Evolutionary conservation across 2,797 vertebrate species (phyloP).

Genomic region (Aselliscus stoliczkanus): DNA sequence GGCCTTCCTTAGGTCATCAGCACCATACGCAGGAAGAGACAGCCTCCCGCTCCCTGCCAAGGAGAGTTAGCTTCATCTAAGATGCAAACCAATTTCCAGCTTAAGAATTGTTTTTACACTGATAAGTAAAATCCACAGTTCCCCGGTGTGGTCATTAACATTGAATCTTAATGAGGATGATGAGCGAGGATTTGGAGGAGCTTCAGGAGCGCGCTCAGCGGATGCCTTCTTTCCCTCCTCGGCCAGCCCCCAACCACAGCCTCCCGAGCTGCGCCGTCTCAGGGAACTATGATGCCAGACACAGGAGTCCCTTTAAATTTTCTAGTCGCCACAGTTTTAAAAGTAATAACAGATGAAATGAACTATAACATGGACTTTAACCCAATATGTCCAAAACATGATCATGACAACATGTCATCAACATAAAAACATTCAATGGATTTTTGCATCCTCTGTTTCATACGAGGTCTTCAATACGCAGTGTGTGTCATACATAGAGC

Average conservation of each 20-base stretch:
- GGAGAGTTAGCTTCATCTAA: not conserved
- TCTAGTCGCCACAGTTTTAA: not conserved
- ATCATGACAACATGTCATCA: not conserved
- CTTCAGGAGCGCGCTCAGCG: not conserved
- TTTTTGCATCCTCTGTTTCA: not conserved
- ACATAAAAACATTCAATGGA: not conserved
- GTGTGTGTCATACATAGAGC: not conserved
- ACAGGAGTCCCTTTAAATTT: not conserved
- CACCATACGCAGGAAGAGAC: not conserved
- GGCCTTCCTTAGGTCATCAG: not conserved
- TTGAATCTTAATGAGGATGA: conserved; percentile 38
- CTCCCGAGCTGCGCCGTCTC: not conserved
- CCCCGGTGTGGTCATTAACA: conserved; percentile 42
- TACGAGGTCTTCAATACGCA: not conserved
- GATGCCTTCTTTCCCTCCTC: not conserved
- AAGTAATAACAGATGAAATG: not conserved
- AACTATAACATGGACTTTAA: not conserved
- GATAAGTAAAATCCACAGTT: conserved; percentile 43
- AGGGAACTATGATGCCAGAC: not conserved
- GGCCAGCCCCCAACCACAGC: not conserved
- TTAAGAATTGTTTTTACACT: not conserved
- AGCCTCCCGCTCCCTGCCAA: not conserved
- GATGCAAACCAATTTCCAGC: conserved; percentile 40
- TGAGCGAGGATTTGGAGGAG: conserved; percentile 20
- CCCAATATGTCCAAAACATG: not conserved